Base-by-base conservation (phyloP, 2,888 invertebrate species). In the Clusia tigrina region DNA sequence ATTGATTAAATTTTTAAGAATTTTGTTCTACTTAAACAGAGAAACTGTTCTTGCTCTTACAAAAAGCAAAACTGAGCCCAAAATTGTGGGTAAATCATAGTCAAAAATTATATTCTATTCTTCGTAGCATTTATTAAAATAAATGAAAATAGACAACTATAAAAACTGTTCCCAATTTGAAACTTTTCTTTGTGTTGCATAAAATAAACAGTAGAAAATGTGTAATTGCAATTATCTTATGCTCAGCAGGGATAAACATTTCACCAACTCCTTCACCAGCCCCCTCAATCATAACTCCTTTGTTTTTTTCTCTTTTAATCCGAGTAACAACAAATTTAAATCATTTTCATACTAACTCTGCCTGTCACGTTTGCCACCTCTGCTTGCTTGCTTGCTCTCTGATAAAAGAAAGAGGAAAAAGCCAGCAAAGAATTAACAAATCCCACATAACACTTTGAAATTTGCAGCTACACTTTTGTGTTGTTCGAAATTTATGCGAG, bases 401-500 rank as follows among this genome's bases (percentile, higher is more conserved):
- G 10, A 32, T 9, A 32, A 32, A 32, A 32, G 32, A 32, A 6
- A 32, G 6, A 12, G 32, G 12, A 32, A 32, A 32, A 32, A 42
- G 42, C 9, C 9, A 18, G 24, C 38, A 56, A 56, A 23, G 22
- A 38, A 54, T 61, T 42, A 38, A 52, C 25, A 37, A 52, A 51
- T 61, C 42, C n/a, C 42, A 42, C 42, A 42, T 15, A 42, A 42
- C 56, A 56, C 55, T 60, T 60, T 32, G 20, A 18, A 48, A 20
- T 48, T 48, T 22, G 22, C 48, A 48, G 48, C 48, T 20, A 48
- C 18, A 48, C 18, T 6, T 48, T 48, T 22, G 2, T 18, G 48
- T 22, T 48, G 48, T 22, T 48, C 22, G n/a, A 73, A 76, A 73
- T 74, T 68, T 74, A 74, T 76, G 76, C 74, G 76, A 74, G 74